A percentile compares a stretch with the other conserved stretches of the same genome.
Conservation (phyloP, 2,888 invertebrate species). For the Latrodectus hesperus region DNA sequence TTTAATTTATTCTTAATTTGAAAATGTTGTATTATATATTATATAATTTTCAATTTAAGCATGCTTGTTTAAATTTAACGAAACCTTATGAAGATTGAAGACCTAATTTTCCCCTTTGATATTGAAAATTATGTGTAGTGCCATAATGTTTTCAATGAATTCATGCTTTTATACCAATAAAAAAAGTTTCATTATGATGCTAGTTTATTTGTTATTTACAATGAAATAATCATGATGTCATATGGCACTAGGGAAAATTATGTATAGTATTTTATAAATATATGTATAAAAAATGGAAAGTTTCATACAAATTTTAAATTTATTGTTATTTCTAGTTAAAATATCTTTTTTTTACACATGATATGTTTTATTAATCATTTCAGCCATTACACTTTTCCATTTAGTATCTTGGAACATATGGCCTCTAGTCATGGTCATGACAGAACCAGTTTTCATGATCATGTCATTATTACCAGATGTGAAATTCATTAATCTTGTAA, state of each 20-base stretch:
- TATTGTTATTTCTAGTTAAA: constrained; percentile 11
- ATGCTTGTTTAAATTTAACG: not conserved
- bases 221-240: not conserved
- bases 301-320: constrained; percentile 23
- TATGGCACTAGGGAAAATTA: too few species aligned
- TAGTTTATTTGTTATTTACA: not conserved
- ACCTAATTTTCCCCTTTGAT: not conserved
- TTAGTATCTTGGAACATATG: constrained; percentile 25
- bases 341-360: constrained; percentile 22
- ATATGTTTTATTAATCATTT: constrained; percentile 36
- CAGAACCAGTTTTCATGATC: constrained; percentile 11
- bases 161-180: not conserved
- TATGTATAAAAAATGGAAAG: not conserved
- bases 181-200: not conserved
- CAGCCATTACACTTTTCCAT: constrained; percentile 23
- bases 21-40: not conserved
- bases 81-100: not conserved
- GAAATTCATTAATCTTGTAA: constrained; percentile 10
- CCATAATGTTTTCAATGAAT: not conserved
- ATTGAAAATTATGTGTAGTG: not conserved
- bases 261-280: not conserved
- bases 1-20: too few species aligned
- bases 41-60: not conserved
- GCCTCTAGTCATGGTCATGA: constrained; percentile 51
- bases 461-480: constrained; percentile 11